A percentile compares a stretch with the other conserved stretches of the same genome.
phyloP scores from a whole-genome alignment of 2,113 vertebrate species.

The Alces alces region DNA sequence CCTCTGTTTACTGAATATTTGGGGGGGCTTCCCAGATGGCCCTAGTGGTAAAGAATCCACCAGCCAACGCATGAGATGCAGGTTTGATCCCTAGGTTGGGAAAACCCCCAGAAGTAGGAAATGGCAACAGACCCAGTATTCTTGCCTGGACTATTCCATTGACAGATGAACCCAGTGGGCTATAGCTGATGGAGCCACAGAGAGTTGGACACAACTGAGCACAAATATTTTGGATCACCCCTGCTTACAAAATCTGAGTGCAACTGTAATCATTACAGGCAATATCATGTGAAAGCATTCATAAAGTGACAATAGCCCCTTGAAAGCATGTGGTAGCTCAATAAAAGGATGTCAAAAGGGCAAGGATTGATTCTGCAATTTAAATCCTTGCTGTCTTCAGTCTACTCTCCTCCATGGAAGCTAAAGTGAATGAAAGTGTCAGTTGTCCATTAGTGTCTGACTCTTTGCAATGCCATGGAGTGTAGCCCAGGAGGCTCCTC shows the following conservation, averaged over 20 bases:
- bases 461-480: neutral
- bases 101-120: neutral
- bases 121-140: neutral
- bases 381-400: neutral
- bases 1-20: neutral
- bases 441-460: neutral
- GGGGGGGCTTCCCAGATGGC: neutral
- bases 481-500: neutral
- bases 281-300: neutral
- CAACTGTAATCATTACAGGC: neutral
- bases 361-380: neutral
- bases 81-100: neutral
- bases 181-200: neutral
- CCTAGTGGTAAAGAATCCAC: neutral
- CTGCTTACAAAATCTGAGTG: neutral
- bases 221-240: neutral
- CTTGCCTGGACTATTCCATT: neutral
- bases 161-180: neutral
- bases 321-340: neutral
- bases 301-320: neutral
- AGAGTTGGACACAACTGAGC: neutral
- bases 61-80: neutral
- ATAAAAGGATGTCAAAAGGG: neutral
- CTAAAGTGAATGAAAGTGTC: neutral
- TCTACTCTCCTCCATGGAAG: neutral